Percentiles rank a stretch among this genome's conserved stretches.
These are phyloP conservation scores for Acanthurus tractus DNA, from an alignment of 2,797 vertebrate species.

Conservation along the genomic window DNA sequence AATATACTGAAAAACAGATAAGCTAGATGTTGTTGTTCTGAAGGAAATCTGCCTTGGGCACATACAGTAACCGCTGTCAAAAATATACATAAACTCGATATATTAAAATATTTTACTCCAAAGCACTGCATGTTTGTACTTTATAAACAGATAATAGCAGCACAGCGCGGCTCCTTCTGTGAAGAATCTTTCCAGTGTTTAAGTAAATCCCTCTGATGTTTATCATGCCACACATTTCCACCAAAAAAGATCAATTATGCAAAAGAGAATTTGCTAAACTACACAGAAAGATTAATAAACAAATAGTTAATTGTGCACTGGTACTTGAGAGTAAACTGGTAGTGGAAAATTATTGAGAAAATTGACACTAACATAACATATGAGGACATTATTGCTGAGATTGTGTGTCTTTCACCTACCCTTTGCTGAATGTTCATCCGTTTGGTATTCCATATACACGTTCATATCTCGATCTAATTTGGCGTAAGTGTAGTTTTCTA, in stretches of 20 bases:
- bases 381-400: not conserved
- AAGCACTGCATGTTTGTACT: not conserved
- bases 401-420: conserved; percentile 73
- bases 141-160: not conserved
- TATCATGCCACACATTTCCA: not conserved
- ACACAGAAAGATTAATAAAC: not conserved
- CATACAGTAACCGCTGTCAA: too few species aligned
- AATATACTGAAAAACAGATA: too few species aligned
- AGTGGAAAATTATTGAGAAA: not conserved
- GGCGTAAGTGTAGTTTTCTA: conserved; percentile 85
- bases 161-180: too few species aligned
- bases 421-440: conserved; percentile 82
- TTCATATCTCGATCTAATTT: conserved; percentile 87
- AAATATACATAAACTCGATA: too few species aligned
- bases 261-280: not conserved
- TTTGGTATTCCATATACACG: conserved; percentile 88
- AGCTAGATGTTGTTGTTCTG: too few species aligned
- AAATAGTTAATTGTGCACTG: too few species aligned
- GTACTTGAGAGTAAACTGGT: too few species aligned
- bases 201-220: not conserved
- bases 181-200: too few species aligned
- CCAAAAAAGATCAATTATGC: not conserved
- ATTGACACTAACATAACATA: not conserved
- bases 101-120: not conserved
- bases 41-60: too few species aligned